Percentiles rank a stretch among this genome's conserved stretches.
Conservation (phyloP, 2,888 invertebrate genomes). For the Shargacucullia verbasci region DNA sequence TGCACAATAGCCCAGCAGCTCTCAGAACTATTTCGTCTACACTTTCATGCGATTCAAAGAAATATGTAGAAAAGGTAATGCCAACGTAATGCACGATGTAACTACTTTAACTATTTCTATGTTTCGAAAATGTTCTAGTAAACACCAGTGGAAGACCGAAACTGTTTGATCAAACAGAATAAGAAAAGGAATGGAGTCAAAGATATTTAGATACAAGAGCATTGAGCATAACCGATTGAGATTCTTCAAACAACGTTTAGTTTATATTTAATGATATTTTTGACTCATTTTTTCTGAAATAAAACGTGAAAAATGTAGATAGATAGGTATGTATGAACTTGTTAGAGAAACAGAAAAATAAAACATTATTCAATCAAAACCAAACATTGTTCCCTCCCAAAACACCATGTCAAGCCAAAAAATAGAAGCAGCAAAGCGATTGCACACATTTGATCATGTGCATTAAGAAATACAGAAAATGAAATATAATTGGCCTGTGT, state of each 20-base stretch:
- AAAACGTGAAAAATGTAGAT: too few species aligned
- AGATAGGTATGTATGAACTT: too few species aligned
- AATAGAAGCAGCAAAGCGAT: background rate
- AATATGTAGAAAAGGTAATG: constrained; percentile 32
- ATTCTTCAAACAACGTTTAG: too few species aligned
- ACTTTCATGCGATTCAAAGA: constrained; percentile 59
- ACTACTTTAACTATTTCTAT: background rate
- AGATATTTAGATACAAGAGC: too few species aligned
- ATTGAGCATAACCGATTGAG: too few species aligned
- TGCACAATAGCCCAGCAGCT: constrained; percentile 73
- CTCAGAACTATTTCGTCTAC: constrained; percentile 63
- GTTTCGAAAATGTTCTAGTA: constrained; percentile 1
- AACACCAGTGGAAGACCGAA: background rate
- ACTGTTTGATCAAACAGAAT: too few species aligned
- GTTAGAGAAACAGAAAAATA: too few species aligned
- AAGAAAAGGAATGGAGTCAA: too few species aligned
- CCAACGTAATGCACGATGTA: background rate
- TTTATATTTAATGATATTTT: too few species aligned
- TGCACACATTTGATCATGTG: constrained; percentile 14
- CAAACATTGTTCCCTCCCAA: too few species aligned
- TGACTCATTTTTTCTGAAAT: too few species aligned
- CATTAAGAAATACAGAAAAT: constrained; percentile 26
- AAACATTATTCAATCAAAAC: too few species aligned
- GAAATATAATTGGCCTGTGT: constrained; percentile 40
- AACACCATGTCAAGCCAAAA: background rate